Conservation (phyloP, 1,140 invertebrate genomes). For the Drosophila sturtevanti region DNA sequence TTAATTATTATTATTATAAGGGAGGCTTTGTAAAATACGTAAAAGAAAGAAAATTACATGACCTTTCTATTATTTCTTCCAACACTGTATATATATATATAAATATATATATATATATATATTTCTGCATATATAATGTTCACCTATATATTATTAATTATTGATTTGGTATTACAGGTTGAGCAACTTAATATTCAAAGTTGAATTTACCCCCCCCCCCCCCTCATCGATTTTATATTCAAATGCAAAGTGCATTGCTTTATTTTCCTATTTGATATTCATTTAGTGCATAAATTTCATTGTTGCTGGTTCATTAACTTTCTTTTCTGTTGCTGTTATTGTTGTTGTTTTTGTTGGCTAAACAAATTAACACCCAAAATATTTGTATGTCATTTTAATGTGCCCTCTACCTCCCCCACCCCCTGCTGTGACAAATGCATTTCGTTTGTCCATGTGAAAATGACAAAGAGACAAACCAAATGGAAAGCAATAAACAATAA, state of each 20-base stretch:
- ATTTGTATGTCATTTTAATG: conserved; percentile 65
- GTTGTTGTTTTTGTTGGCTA: conserved; percentile 22
- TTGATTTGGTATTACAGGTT: background rate
- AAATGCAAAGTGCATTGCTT: conserved; percentile 49
- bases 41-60: too few relatives aligned
- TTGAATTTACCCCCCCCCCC: too few relatives aligned
- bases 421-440: conserved; percentile 18
- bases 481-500: background rate
- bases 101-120: background rate
- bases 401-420: conserved; percentile 48
- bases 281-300: conserved; percentile 58
- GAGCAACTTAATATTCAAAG: background rate
- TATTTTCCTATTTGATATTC: conserved; percentile 42
- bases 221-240: conserved; percentile 8
- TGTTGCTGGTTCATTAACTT: conserved; percentile 71
- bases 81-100: background rate
- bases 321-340: conserved; percentile 30
- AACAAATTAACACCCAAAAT: conserved; percentile 68
- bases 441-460: conserved; percentile 12
- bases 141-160: background rate
- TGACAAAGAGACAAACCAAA: background rate
- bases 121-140: background rate
- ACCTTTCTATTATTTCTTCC: too few relatives aligned
- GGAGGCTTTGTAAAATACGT: too few relatives aligned
- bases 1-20: too few relatives aligned